Conservation (phyloP, 2,888 invertebrate species). For the Theretra japonica region DNA sequence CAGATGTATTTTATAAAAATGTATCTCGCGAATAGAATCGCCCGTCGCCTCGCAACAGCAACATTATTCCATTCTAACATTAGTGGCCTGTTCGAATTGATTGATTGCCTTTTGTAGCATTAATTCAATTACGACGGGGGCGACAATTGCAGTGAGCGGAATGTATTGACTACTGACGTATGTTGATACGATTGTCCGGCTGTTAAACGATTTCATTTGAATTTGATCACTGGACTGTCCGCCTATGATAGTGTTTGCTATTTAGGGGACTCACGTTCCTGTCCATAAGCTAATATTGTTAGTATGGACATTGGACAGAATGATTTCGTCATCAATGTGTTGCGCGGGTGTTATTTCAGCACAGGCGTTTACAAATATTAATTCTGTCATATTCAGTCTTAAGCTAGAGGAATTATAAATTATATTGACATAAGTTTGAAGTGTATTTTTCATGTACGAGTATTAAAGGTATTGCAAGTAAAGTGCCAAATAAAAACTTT, state of each 20-base stretch:
- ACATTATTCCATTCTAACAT: conserved; percentile 20
- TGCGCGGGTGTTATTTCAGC: neutral
- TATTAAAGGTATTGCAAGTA: too few species aligned
- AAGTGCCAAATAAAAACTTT: too few species aligned
- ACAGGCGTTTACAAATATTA: too few species aligned
- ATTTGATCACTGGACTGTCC: conserved; percentile 81
- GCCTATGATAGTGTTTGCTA: conserved; percentile 73
- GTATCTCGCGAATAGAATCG: neutral
- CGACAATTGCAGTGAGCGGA: conserved; percentile 57
- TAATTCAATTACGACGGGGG: conserved; percentile 59
- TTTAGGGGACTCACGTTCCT: conserved; percentile 50
- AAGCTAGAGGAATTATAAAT: too few species aligned
- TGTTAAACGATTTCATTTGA: conserved; percentile 80
- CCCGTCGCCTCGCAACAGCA: neutral
- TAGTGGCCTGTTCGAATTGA: conserved; percentile 9
- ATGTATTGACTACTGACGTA: conserved; percentile 75
- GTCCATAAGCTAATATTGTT: conserved; percentile 22
- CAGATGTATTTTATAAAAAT: too few species aligned
- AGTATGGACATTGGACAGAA: neutral
- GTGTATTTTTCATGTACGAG: too few species aligned
- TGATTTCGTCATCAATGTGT: neutral
- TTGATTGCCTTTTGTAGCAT: conserved; percentile 33
- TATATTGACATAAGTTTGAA: too few species aligned
- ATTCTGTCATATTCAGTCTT: too few species aligned
- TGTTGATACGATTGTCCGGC: conserved; percentile 80